phyloP scores from a whole-genome alignment of 2,113 vertebrate species.

The Myrmecophaga tridactyla region DNA sequence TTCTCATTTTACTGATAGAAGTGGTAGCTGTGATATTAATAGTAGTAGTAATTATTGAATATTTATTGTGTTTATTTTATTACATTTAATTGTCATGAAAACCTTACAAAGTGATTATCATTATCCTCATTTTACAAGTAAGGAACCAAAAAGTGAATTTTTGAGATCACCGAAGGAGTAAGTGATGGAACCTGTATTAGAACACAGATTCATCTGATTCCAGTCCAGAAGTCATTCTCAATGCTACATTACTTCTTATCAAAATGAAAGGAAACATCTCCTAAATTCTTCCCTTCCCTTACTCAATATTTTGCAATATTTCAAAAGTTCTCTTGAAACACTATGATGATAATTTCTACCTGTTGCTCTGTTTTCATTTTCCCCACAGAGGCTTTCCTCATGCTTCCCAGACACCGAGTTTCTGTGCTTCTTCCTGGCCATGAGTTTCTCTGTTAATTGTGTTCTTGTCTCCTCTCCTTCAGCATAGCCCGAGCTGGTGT shows the following conservation, averaged over 20 bases:
- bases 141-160: neutral
- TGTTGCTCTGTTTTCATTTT: neutral
- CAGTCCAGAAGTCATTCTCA: neutral
- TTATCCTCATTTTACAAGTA: neutral
- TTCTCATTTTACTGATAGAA: slow-evolving; percentile 20
- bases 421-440: neutral
- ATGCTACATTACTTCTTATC: neutral
- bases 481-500: neutral
- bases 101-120: neutral
- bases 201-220: neutral
- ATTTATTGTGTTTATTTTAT: neutral
- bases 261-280: neutral
- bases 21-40: neutral
- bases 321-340: neutral
- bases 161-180: neutral
- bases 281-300: neutral
- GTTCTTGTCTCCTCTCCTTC: no score
- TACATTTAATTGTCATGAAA: no score
- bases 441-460: neutral
- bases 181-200: neutral
- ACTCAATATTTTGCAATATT: neutral
- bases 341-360: neutral
- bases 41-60: neutral
- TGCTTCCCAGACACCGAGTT: neutral
- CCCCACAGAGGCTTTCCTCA: neutral